Evolutionary conservation across 92 coral and sea anemone genomes (phyloP), one percentile per base, ranked within the genome.

Genomic region (Nematostella vectensis): DNA sequence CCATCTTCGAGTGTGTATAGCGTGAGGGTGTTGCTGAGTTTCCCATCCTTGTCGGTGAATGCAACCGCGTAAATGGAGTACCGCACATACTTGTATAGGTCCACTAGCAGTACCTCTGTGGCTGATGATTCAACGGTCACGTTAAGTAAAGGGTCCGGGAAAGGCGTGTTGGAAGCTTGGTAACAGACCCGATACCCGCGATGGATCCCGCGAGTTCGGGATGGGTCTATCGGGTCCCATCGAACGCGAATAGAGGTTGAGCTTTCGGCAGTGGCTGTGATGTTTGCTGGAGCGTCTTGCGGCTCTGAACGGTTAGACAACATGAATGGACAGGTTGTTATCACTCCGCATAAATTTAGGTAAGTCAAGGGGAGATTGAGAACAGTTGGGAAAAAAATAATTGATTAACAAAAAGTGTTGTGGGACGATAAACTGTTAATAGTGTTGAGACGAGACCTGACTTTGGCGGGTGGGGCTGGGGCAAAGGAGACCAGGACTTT

Each of bases 101-200:
- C 59, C 0, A 47, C 48, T 4, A 78, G 31, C 23, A 58, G 51
- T 9, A 45, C 66, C 13, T 48, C 47, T 16, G 65, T 26, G 1
- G 76, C 67, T 22, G 37, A 27, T 8, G 62, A n/a, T 13, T 65
- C 51, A 25, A 77, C 82, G 9, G 74, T 63, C 4, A 48, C 57
- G 44, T 49, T 62, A 51, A 38, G 42, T 2, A 76, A 49, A 4
- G 50, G 55, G 27, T 50, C 70, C 16, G 39, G 11, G 33, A 58
- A 67, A 43, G 59, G 63, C 39, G 85, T 49, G 50, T 75, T 50
- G 31, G 65, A 38, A 40, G 72, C 82, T 29, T 58, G 51, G 49
- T 72, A 87, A 51, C 57, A 82, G 22, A 87, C 68, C n/a, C n/a
- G n/a, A 72, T 87, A 82, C 3, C 72, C 77, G n/a, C 72, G 81